A percentile compares a stretch with the other conserved stretches of the same genome.
These are phyloP conservation scores for Zophobas morio DNA, from an alignment of 1,140 invertebrate genomes.

Conservation along the genomic window DNA sequence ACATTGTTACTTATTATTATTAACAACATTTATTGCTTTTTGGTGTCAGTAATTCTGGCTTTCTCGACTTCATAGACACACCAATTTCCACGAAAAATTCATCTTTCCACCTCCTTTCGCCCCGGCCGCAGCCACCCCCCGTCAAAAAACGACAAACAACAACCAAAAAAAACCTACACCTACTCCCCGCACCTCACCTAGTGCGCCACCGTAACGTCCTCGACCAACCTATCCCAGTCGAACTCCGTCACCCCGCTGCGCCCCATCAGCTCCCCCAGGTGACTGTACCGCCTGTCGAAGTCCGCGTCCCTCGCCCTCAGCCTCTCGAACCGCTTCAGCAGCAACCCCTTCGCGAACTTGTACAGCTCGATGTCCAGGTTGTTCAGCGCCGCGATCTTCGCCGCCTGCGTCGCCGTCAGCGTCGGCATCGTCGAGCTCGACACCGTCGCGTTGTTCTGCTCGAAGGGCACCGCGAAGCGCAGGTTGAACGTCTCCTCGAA, in stretches of 20 bases:
- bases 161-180: no score
- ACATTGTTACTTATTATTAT: no score
- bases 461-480: constrained; percentile 89
- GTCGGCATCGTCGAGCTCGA: constrained; percentile 83
- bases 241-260: constrained; percentile 83
- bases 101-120: no score
- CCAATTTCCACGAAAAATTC: no score
- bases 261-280: constrained; percentile 82
- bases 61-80: no score
- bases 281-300: constrained; percentile 85
- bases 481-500: constrained; percentile 98
- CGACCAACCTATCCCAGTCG: constrained; percentile 88
- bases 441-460: constrained; percentile 91
- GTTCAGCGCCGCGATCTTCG: constrained; percentile 86
- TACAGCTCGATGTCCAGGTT: constrained; percentile 94
- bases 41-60: no score
- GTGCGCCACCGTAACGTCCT: constrained; percentile 68
- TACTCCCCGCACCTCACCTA: neutral
- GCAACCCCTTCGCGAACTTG: constrained; percentile 91
- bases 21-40: no score
- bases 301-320: constrained; percentile 84
- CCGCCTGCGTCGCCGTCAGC: constrained; percentile 80
- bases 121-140: neutral
- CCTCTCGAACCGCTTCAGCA: constrained; percentile 87
- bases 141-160: neutral